Base-by-base conservation (phyloP, 1,140 invertebrate species). In the Mactra quadrangularis region DNA sequence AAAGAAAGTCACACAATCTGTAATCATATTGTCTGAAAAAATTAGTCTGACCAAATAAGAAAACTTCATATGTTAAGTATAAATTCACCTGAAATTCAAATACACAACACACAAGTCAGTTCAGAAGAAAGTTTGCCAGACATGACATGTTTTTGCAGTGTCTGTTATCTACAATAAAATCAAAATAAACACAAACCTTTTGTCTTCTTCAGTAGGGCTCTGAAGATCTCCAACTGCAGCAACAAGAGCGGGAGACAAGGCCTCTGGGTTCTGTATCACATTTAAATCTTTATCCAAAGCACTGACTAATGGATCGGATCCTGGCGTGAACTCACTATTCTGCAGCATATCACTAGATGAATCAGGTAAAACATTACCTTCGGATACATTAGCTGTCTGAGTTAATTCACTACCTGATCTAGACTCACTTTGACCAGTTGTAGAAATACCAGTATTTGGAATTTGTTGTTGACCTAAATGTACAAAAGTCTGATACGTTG, bases 241-340 rank as follows among this genome's bases (percentile, higher is more conserved):
- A 33, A 60, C 77, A 35, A 81, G 77, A 22, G 77, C 64, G 45
- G 77, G 77, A 22, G 77, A 71, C 27, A 81, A 71, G 22, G 77
- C 52, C 3, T 31, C 62, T 22, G 64, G 38, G 45, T 59, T 71
- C 35, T 81, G 77, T 70, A 81, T 70, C 64, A 55, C 77, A 70
- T 70, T 81, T 25, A 81, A 55, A 71, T 81, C 66, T 57, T 71
- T 81, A 33, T 81, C 66, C 17, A 81, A 45, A 4, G 52, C 77
- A 41, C 52, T 50, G 11, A 27, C 19, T 41, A 78, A 64, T 19
- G 62, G 4, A 41, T 55, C 60, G 29, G 77, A 17, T 11, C 38
- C 57, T 50, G 55, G 3, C 45, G 33, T 45, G 41, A n/a, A 22
- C 7, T 22, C 25, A 38, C 22, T 33, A 33, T 19, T 76, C 3